These are phyloP conservation scores for Chitala chitala DNA, from an alignment of 2,113 vertebrate genomes.

Conservation along the genomic window DNA sequence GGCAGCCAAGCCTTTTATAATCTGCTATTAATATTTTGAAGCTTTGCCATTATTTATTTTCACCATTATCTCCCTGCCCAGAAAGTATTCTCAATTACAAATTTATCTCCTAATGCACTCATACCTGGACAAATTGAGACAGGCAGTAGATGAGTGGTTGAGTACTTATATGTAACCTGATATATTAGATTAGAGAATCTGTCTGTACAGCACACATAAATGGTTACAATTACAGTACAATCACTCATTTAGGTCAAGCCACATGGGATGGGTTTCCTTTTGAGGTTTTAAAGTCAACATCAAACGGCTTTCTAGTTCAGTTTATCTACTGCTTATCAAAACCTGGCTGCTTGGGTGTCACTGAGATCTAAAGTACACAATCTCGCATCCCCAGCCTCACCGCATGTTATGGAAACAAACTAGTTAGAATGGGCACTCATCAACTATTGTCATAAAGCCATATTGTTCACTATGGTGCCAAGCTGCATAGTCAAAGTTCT, in stretches of 20 bases:
- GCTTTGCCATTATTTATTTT: no score
- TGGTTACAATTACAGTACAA: background rate
- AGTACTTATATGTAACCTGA: background rate
- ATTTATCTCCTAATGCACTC: background rate
- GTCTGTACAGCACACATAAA: background rate
- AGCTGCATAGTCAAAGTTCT: background rate
- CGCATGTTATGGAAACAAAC: background rate
- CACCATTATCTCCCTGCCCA: background rate
- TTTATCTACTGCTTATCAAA: background rate
- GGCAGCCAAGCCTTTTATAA: no score
- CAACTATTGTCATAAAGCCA: background rate
- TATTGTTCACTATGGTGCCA: background rate
- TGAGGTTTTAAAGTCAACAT: background rate
- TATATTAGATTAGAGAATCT: background rate
- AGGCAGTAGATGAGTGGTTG: background rate
- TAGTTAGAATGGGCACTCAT: background rate
- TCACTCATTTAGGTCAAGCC: background rate
- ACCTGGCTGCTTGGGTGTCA: background rate
- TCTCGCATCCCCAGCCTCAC: background rate
- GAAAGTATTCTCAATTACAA: background rate
- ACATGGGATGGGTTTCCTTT: background rate
- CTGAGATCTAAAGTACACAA: background rate
- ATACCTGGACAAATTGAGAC: slow-evolving; percentile 1
- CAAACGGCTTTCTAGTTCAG: background rate
- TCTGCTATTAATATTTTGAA: no score